These are phyloP conservation scores for Molorchus minor DNA, from an alignment of 2,888 invertebrate species.

Conservation along the genomic window DNA sequence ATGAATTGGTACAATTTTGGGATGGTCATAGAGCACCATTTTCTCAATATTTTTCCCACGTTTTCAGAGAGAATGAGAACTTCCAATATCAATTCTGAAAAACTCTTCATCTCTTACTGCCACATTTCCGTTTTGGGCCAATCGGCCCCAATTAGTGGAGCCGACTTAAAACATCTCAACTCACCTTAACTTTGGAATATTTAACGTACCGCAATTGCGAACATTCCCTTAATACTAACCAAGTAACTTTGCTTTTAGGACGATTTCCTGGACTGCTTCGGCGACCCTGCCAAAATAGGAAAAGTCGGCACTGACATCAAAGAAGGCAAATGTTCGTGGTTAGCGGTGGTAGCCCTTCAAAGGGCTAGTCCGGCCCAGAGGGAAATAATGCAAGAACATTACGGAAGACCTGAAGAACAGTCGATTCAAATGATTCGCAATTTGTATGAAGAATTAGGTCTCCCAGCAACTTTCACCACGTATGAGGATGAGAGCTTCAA, in stretches of 20 bases:
- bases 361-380: slow-evolving; percentile 76
- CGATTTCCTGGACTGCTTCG: slow-evolving; percentile 92
- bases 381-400: slow-evolving; percentile 78
- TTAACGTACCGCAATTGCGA: no score
- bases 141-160: no score
- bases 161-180: no score
- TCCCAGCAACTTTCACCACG: slow-evolving; percentile 79
- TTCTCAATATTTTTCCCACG: no score
- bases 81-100: no score
- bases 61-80: no score
- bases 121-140: no score
- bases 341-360: slow-evolving; percentile 88
- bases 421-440: slow-evolving; percentile 76
- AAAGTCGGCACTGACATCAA: slow-evolving; percentile 92
- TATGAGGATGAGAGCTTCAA: slow-evolving; percentile 88
- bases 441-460: slow-evolving; percentile 79
- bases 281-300: slow-evolving; percentile 84
- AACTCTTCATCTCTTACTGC: no score
- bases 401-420: slow-evolving; percentile 74
- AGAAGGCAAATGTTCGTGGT: slow-evolving; percentile 97
- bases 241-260: slow-evolving; percentile 68
- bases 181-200: no score
- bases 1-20: no score
- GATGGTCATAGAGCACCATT: no score
- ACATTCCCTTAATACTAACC: no score